Base-by-base conservation (phyloP, 2,888 invertebrate species). In the Xestia ashworthii region DNA sequence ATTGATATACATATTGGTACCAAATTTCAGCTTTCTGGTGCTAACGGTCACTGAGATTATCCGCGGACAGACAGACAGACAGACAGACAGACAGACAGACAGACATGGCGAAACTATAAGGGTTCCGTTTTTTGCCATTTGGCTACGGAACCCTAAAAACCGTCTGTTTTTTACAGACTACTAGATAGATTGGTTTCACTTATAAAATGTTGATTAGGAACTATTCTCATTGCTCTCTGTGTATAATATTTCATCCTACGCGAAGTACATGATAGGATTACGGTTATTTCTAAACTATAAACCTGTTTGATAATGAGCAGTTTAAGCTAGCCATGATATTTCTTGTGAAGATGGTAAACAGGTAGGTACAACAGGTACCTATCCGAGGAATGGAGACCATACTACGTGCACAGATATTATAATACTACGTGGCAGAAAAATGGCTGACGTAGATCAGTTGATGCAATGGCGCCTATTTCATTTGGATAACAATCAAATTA, bases 381-480 rank as follows among this genome's bases (percentile, higher is more conserved):
- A n/a, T n/a, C n/a, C n/a, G 11, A 60, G 19, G 14, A 64, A 74
- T 48, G 25, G 22, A 38, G 6, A 48, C 48, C 12, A 32, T 55
- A n/a, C n/a, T n/a, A n/a, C n/a, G n/a, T n/a, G n/a, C n/a, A n/a
- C n/a, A n/a, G n/a, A n/a, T n/a, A n/a, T n/a, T 38, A 22, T 50
- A 8, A 5, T 70, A 60, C n/a, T 44, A 44, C 32, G 67, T 60
- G 50, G 44, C 50, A 67, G 11, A 50, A 19, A n/a, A 66, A 67
- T n/a, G 50, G 44, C 2, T 22, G 44, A 44, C n/a, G 11, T 50
- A 50, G 16, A 60, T 32, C 60, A 60, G 32, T 32, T 32, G 32
- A 44, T 76, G n/a, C n/a, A 77, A 76, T 44, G 50, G n/a, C 5
- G 32, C 19, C n/a, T 14, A 22, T n/a, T 46, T 14, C 32, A 14